Evolutionary conservation across 2,113 vertebrate genomes (phyloP), one percentile per base, ranked within the genome.

Genomic region (Halcyon malimbica): DNA sequence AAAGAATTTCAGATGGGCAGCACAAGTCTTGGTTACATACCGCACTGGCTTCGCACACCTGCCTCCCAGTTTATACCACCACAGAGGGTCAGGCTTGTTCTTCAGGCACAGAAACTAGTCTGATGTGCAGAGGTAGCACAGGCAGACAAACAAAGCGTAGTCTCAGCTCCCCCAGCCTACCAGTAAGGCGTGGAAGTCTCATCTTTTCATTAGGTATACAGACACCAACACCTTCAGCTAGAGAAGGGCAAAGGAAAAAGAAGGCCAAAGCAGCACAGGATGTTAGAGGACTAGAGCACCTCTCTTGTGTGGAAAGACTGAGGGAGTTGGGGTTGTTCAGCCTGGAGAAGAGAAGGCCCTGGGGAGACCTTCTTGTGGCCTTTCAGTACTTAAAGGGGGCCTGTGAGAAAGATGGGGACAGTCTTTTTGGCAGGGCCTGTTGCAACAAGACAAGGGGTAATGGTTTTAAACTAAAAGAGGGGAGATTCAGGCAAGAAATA

Each of bases 1-100:
- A 31, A 70, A 13, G 12, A 12, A 46, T 4, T 85, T 28, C 80
- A 54, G 63, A 29, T 1, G 41, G 54, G 54, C 50, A 74, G 54
- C 4, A 0, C 37, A 17, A 63, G 37, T 21, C 42, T 41, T 3
- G 0, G 54, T 35, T 57, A 5, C 13, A 9, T 1, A 20, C 16
- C 53, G 60, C 2, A 0, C 25, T 19, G 20, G 26, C 33, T 24
- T 63, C 26, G 19, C 1, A 0, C 17, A 9, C 29, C 62, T 35
- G 57, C 39, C n/a, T 60, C 51, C 46, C 26, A 13, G 31, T 50
- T 67, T 12, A 29, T 6, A 35, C 18, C 53, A n/a, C 39, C 2
- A 1, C 51, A 51, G 77, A 33, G 56, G 33, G 37, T 16, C 51
- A 26, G 18, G 14, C 8, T 17, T 3, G 37, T 9, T 73, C 51